Evolutionary conservation across 1,140 invertebrate species (phyloP).

Genomic region (Zaprionus davidi): DNA sequence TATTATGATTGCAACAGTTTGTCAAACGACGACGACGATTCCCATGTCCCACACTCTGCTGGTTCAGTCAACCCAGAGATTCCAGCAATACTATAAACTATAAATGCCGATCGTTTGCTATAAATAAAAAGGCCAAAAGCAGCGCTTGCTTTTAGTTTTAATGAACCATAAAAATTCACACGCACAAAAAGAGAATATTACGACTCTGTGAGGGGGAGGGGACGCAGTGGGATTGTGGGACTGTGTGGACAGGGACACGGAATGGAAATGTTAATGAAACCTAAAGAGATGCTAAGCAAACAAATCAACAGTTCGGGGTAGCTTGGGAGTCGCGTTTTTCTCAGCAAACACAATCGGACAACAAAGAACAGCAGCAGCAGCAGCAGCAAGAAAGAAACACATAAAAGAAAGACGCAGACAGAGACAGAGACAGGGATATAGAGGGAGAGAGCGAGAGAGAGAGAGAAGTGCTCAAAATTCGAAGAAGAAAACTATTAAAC

Average conservation of each 20-base stretch:
- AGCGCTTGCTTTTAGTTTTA: constrained; percentile 74
- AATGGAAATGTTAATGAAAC: constrained; percentile 72
- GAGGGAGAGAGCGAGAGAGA: not conserved
- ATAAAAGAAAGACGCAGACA: constrained; percentile 15
- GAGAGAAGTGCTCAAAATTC: constrained; percentile 57
- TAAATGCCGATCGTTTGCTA: constrained; percentile 65
- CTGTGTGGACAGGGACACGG: constrained; percentile 26
- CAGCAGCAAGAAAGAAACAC: constrained; percentile 20
- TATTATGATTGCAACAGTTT: not conserved
- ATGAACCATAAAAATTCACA: constrained; percentile 83
- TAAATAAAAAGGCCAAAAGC: constrained; percentile 58
- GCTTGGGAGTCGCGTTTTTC: constrained; percentile 60
- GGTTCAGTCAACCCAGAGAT: constrained; percentile 1
- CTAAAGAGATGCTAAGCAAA: constrained; percentile 75
- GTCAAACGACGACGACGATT: not conserved
- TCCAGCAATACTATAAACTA: not conserved
- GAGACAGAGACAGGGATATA: constrained; percentile 39
- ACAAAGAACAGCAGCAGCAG: constrained; percentile 36
- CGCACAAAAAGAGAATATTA: constrained; percentile 51
- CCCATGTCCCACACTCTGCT: not conserved
- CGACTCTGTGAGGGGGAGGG: not conserved
- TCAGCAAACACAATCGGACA: constrained; percentile 69
- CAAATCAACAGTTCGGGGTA: constrained; percentile 46
- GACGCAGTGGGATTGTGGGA: constrained; percentile 3
- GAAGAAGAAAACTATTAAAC: constrained; percentile 79